Evolutionary conservation across 2,888 invertebrate genomes (phyloP).

Genomic region (Pimpla rufipes): DNA sequence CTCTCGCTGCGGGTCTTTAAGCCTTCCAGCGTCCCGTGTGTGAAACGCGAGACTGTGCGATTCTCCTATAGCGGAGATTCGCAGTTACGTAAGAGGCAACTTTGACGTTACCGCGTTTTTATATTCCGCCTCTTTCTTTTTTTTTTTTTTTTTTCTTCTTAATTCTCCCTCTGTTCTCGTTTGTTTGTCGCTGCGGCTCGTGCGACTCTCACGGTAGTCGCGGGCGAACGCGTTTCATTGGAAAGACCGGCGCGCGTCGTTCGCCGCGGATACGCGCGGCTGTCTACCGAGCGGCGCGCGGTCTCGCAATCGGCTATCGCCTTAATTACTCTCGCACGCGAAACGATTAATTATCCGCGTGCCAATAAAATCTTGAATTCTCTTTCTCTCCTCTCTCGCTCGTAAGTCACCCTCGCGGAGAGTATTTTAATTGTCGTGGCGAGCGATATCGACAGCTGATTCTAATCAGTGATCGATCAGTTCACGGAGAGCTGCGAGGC

Average conservation of each 20-base stretch:
- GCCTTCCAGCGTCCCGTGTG: background rate
- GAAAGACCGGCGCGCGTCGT: background rate
- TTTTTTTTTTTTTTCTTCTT: slow-evolving; percentile 12
- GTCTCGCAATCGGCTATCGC: slow-evolving; percentile 50
- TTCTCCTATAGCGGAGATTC: background rate
- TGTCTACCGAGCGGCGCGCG: background rate
- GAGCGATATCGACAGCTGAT: slow-evolving; percentile 54
- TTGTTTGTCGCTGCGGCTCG: slow-evolving; percentile 38
- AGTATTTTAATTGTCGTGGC: slow-evolving; percentile 52
- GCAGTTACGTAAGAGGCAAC: slow-evolving; percentile 60
- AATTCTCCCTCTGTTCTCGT: slow-evolving; percentile 38
- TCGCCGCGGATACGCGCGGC: background rate
- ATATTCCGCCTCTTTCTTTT: background rate
- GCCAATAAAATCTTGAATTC: slow-evolving; percentile 59
- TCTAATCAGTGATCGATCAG: slow-evolving; percentile 60
- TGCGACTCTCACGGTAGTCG: slow-evolving; percentile 56
- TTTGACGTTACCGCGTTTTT: slow-evolving; percentile 33
- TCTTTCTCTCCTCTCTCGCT: slow-evolving; percentile 38
- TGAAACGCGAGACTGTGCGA: background rate
- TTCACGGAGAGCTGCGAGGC: background rate
- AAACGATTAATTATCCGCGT: slow-evolving; percentile 67
- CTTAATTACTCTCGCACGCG: slow-evolving; percentile 67
- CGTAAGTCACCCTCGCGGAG: background rate
- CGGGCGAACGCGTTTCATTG: slow-evolving; percentile 59
- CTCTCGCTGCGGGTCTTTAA: slow-evolving; percentile 4